Evolutionary conservation across 2,797 vertebrate species (phyloP), one percentile per base, ranked within the genome.

Genomic region (Neoniphon sammara): DNA sequence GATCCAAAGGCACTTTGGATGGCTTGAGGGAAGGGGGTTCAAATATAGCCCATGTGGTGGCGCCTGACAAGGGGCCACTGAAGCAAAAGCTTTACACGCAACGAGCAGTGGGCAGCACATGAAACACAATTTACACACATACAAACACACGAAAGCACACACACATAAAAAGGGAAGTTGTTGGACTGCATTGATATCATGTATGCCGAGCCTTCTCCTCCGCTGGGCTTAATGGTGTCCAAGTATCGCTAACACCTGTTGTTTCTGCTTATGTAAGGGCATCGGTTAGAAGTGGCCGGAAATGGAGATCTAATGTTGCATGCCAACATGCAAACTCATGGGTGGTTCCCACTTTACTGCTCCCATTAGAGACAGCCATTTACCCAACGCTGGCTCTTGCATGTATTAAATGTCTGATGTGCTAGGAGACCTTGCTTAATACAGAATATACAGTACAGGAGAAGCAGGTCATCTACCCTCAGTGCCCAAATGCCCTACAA

Each of bases 1-100:
- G 80, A 83, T 90, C 87, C 90, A 91, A 91, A 91, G 85, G 82
- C 87, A 87, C 84, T 88, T 80, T 84, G 78, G 73, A 71, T 81
- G 68, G 71, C 67, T 61, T 9, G 50, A 55, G 85, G 66, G 64
- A 42, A 34, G 72, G 4, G 18, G 15, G 36, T 76, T 87, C 73
- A 82, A 89, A 93, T 91, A 91, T 91, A 93, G 75, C 54, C 50
- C 55, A 60, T 64, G 80, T 77, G 86, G 75, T 80, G 86, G 86
- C 78, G 81, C 85, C 85, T 80, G 84, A 81, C 2, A 12, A 83
- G 71, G 60, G 76, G 69, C 57, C 39, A 30, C 69, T 73, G 58
- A 66, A 67, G 78, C 77, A 78, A 66, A 71, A 71, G 80, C 79
- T 86, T 80, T 75, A 78, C 44, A 34, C 64, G 77, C 78, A 81